Evolutionary conservation across 2,888 invertebrate species (phyloP).

Genomic region (Neelides folsomi): DNA sequence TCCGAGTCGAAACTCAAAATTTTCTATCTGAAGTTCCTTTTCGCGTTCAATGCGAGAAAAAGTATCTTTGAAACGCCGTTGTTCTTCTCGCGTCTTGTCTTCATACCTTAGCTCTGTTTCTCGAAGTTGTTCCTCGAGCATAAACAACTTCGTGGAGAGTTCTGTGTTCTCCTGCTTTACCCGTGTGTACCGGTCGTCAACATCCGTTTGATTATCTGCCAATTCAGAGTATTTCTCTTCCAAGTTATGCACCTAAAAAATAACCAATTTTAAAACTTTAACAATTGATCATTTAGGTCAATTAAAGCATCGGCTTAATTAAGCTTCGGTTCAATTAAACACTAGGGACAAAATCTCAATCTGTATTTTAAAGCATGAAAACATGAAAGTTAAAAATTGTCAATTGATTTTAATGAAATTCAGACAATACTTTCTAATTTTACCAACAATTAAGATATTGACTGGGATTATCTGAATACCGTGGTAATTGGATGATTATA

Average conservation of each 20-base stretch:
- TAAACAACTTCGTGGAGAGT: slow-evolving; percentile 56
- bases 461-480: too few species aligned
- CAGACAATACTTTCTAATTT: background rate
- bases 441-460: too few species aligned
- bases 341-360: too few species aligned
- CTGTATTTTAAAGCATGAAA: too few species aligned
- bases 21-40: slow-evolving; percentile 61
- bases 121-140: slow-evolving; percentile 78
- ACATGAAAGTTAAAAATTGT: too few species aligned
- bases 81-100: slow-evolving; percentile 64
- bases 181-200: slow-evolving; percentile 74
- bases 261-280: background rate
- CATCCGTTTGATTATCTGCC: slow-evolving; percentile 72
- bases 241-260: slow-evolving; percentile 39
- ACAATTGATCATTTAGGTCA: background rate
- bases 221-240: slow-evolving; percentile 84
- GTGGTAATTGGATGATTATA: too few species aligned
- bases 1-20: slow-evolving; percentile 46
- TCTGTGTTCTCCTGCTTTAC: slow-evolving; percentile 88
- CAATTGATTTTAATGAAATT: background rate
- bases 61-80: slow-evolving; percentile 69
- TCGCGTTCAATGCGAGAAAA: slow-evolving; percentile 72
- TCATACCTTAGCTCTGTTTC: slow-evolving; percentile 65
- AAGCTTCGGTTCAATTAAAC: too few species aligned
- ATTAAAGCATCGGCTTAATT: too few species aligned